Evolutionary conservation across 2,113 vertebrate species (phyloP), one percentile per base, ranked within the genome.

Genomic region (Marcusenius ussheri): DNA sequence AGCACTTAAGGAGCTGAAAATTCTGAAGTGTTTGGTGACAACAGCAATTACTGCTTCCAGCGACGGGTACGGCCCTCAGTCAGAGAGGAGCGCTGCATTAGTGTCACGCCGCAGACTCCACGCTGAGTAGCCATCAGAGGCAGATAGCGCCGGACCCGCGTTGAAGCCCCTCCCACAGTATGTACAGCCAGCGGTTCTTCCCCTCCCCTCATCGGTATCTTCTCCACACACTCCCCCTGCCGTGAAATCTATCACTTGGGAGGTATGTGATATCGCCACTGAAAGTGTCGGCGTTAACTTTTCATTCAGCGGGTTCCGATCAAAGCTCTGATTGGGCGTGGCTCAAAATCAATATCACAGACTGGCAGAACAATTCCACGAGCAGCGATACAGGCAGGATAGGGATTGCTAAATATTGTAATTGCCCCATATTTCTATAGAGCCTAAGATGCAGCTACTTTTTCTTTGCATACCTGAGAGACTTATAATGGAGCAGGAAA

Each of bases 11-110:
- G 90, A 51, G 83, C 46, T 90, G 91, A 51, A 83, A 91, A 88
- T 88, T 92, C 90, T 91, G 88, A 92, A 92, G 93, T 92, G 92
- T 92, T 92, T 93, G 90, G 90, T 92, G 90, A 90, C 90, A 58
- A 89, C 89, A 90, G 66, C 91, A 92, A 91, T 93, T 92, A 91
- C 21, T 90, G 89, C 66, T 90, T 91, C 77, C 89, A 62, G 66
- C n/a, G 74, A 83, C 88, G 89, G 89, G 89, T 88, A 91, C 83
- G 21, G 39, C 84, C 84, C 89, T 91, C 90, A 90, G 91, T 91
- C 90, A 58, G 86, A 53, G 47, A 87, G 31, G 49, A 15, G 45
- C 24, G 74, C 42, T 50, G 84, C 58, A 87, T 90, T 74, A 90
- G 46, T 74, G 83, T 87, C 84, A 87, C 15, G n/a, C 35, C 0